Evolutionary conservation across 2,113 vertebrate genomes (phyloP), one percentile per base, ranked within the genome.

Genomic region (Pterocles gutturalis): DNA sequence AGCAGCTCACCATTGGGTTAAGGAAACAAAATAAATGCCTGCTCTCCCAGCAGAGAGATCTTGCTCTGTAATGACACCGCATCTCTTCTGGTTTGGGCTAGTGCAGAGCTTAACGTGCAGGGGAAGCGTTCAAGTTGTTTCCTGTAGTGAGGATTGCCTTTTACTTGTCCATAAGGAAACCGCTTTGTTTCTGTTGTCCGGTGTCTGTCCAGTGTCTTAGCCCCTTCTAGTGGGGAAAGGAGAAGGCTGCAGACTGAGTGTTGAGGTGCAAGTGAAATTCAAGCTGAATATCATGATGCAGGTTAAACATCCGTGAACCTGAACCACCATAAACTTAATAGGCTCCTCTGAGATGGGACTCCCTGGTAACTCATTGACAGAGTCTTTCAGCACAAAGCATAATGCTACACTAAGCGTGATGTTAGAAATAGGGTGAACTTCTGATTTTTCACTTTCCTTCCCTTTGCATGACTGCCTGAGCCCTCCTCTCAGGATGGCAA

Each of bases 91-190:
- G 29, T 16, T 0, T 19, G 61, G 72, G 49, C 48, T 58, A 22
- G 24, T 8, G 41, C 10, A 19, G 33, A 66, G 33, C 60, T 25
- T 11, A 10, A 17, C 3, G 0, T 3, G 25, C 34, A 62, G 55
- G 67, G 22, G n/a, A 62, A 89, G 21, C 0, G 2, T n/a, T 72
- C 9, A 2, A 18, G 14, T 4, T 21, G 28, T 48, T 71, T 14
- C 4, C 1, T 4, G 24, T 4, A 15, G 6, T 9, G 38, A 41
- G 22, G 17, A 10, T 45, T 48, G 28, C n/a, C 43, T 38, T 33
- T 55, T n/a, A 25, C 26, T 28, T 31, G 64, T 10, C 33, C 7
- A 0, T 9, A 16, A 13, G 0, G 1, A 10, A 58, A 13, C 49
- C 71, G 22, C 4, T 4, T 7, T 1, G 22, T 2, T 67, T 31